Conservation (phyloP, 1,140 invertebrate genomes). For the Stegodyphus dumicola region DNA sequence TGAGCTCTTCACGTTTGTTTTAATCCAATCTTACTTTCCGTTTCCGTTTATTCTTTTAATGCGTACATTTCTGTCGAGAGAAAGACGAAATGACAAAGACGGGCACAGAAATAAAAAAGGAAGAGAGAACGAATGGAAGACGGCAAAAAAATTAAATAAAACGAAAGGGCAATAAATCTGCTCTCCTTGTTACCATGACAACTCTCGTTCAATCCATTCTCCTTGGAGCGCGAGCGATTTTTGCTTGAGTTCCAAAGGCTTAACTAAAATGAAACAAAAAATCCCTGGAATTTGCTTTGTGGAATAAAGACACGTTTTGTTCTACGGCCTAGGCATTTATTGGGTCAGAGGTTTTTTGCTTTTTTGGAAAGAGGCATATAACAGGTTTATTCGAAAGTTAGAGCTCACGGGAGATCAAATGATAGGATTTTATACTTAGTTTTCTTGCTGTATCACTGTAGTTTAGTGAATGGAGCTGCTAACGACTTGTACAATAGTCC, state of each 20-base stretch:
- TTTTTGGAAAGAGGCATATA: background rate
- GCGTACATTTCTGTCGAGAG: background rate
- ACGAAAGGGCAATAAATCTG: conserved; percentile 25
- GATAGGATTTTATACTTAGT: background rate
- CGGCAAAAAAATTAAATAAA: conserved; percentile 6
- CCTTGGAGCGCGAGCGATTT: background rate
- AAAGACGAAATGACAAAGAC: conserved; percentile 38
- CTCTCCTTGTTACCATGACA: conserved; percentile 28
- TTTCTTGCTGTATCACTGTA: background rate
- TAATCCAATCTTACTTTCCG: conserved; percentile 33
- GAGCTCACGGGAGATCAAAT: background rate
- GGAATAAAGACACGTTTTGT: conserved; percentile 24
- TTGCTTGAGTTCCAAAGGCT: background rate
- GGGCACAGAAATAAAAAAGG: no score
- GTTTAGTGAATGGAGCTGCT: no score
- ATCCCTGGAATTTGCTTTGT: conserved; percentile 15
- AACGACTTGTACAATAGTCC: no score
- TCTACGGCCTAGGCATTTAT: conserved; percentile 12
- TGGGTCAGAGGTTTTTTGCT: conserved; percentile 8
- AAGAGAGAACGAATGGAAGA: no score
- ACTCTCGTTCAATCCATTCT: conserved; percentile 10
- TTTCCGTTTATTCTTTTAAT: background rate
- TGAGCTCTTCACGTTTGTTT: conserved; percentile 40
- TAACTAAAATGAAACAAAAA: conserved; percentile 36
- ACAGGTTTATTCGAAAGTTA: conserved; percentile 21